Evolutionary conservation across 1,140 invertebrate species (phyloP), one percentile per base, ranked within the genome.

Genomic region (Pectinophora gossypiella): DNA sequence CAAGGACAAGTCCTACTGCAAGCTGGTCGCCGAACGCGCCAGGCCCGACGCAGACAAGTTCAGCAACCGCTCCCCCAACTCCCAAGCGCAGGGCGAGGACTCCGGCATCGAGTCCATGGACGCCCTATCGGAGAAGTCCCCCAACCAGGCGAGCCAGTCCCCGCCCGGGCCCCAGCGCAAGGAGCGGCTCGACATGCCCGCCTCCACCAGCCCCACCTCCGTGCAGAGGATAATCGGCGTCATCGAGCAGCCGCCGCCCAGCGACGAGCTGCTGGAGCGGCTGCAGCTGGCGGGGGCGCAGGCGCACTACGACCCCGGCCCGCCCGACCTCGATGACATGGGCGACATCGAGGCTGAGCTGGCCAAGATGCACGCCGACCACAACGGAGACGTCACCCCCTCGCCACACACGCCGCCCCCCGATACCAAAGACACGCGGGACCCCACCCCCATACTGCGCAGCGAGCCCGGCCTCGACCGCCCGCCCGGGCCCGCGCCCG

Each of bases 51-150:
- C 68, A 15, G 84, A 85, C 45, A 84, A 85, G 54, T 83, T 85
- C 61, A 68, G 67, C 40, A 77, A 70, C 46, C 70, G 89, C 58
- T 87, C 91, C 44, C 90, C 90, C 12, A 87, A 83, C 50, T 90
- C 89, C 45, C 84, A 88, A 48, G 89, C 88, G 18, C 91, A 91
- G 54, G 95, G 95, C 16, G 96, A 97, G 78, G 96, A 97, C 83
- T 96, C 95, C 35, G 95, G 96, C 1, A 97, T 97, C 15, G 96
- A 97, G 75, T 96, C 95, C 3, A 96, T 97, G 95, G 96, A 97
- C 72, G 95, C 96, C 1, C 78, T 97, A 2, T 96, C 95, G 18
- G 96, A 97, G 70, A 97, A 97, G 74, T 96, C 95, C 59, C 96
- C 95, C 2, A 96, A 96, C 76, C 95, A 97, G 75, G 93, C 91